Evolutionary conservation across 1,140 invertebrate species (phyloP), one percentile per base, ranked within the genome.

Genomic region (Eriocheir sinensis): DNA sequence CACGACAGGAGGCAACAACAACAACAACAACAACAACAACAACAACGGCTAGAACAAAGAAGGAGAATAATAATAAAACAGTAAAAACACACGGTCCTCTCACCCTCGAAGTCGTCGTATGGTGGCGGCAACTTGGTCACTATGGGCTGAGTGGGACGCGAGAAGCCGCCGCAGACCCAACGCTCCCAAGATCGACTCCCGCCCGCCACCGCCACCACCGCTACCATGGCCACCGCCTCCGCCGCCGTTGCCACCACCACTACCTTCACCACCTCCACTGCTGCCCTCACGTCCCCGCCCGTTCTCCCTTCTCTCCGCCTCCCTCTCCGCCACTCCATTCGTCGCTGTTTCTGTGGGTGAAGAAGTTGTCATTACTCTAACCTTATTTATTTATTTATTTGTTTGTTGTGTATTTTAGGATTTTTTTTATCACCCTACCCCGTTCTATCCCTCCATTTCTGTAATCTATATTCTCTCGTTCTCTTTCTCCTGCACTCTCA

Each of bases 31-130:
- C n/a, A n/a, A n/a, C n/a, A n/a, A n/a, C n/a, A n/a, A n/a, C n/a
- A n/a, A n/a, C n/a, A n/a, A n/a, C n/a, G n/a, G n/a, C n/a, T n/a
- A n/a, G n/a, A n/a, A n/a, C n/a, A n/a, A n/a, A n/a, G n/a, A n/a
- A n/a, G n/a, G n/a, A n/a, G n/a, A n/a, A n/a, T n/a, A n/a, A n/a
- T n/a, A n/a, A n/a, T n/a, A n/a, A n/a, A n/a, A n/a, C n/a, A n/a
- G n/a, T n/a, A n/a, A n/a, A n/a, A n/a, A n/a, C n/a, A n/a, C n/a
- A n/a, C n/a, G n/a, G n/a, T n/a, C n/a, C n/a, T n/a, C 91, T 90
- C 34, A 94, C 93, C 90, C 93, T 60, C 93, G 38, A 0, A 92
- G 60, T 1, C 93, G 79, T 27, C 93, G 40, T n/a, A 92, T 94
- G 79, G 93, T 92, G 79, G 93, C 93, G 0, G 93, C 41, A 12